Evolutionary conservation across 2,113 vertebrate genomes (phyloP), one percentile per base, ranked within the genome.

Genomic region (Saccopteryx leptura): DNA sequence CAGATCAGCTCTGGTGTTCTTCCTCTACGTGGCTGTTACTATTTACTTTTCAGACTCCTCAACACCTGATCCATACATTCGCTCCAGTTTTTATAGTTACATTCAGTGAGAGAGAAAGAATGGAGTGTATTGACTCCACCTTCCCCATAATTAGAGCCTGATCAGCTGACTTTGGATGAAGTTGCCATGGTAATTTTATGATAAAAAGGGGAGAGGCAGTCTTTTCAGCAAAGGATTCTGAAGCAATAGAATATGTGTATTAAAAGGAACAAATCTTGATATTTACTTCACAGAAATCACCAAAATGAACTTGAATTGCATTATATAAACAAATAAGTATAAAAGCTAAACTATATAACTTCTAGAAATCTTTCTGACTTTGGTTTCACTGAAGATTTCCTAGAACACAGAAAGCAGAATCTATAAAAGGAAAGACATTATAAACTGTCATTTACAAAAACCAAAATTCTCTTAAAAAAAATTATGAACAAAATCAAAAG

Each of bases 241-340:
- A 61, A 50, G 71, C 26, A 68, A 88, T 2, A 65, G 46, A 50
- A 54, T 60, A 63, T 61, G 26, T 54, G 9, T 76, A 84, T 89
- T 84, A 84, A 84, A 66, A 80, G 33, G 48, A 78, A 66, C 31
- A 83, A 63, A 92, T 63, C 54, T 84, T 48, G 79, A 89, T 84
- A 28, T n/a, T 65, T 65, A 63, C 21, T 28, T 95, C 63, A 88
- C 18, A 83, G 23, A 46, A 56, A 76, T 88, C 39, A 63, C 63
- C 46, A 69, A 92, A 83, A 88, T 46, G 69, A 88, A 76, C 46
- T 60, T 75, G 18, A 92, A 71, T 56, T 84, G 15, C 76, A 46
- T 61, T 31, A 7, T 39, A 56, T 80, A 74, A 39, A 82, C 19
- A 61, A n/a, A 65, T 24, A 88, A 60, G 60, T 50, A 69, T 13